Base-by-base conservation (phyloP, 1,140 invertebrate genomes). In the Heliconius eleuchia region DNA sequence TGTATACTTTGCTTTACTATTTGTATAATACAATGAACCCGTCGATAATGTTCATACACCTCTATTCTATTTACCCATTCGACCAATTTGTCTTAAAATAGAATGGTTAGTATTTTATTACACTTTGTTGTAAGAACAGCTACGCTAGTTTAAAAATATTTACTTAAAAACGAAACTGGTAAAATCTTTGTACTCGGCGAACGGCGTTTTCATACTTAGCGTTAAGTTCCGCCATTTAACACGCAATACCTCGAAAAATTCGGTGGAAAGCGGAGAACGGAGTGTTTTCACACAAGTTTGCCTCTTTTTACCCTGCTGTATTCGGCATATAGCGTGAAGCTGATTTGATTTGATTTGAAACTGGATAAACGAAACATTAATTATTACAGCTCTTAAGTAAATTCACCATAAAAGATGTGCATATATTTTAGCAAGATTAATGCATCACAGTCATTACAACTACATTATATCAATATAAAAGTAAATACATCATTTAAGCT, bases 11-110 rank as follows among this genome's bases (percentile, higher is more conserved):
- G 42, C 42, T 46, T 46, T 46, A 46, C 42, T 16, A 9, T 60
- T 23, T 60, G 55, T 60, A 60, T 9, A 60, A 60, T 11, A 60
- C 55, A 60, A 60, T 23, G n/a, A 27, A 60, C 55, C n/a, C n/a
- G 55, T 60, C 55, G 55, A 60, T 60, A 60, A 60, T 60, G n/a
- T 60, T 60, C n/a, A 27, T 60, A 60, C n/a, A 60, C 55, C n/a
- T 60, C 19, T 60, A 60, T 60, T 60, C 55, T 60, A 60, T 73
- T 42, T 18, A 23, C 72, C 72, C 27, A 42, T 52, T 50, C n/a
- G 3, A 73, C 19, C 23, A 27, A 46, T 27, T 73, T 73, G 27
- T 27, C 72, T 50, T 27, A 73, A 23, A 27, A 50, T 60, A 60
- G 55, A 60, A 60, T 23, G 55, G 7, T 9, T 57, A n/a, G n/a